Conservation (phyloP, 2,113 vertebrate genomes). For the Ancistrus triradiatus region DNA sequence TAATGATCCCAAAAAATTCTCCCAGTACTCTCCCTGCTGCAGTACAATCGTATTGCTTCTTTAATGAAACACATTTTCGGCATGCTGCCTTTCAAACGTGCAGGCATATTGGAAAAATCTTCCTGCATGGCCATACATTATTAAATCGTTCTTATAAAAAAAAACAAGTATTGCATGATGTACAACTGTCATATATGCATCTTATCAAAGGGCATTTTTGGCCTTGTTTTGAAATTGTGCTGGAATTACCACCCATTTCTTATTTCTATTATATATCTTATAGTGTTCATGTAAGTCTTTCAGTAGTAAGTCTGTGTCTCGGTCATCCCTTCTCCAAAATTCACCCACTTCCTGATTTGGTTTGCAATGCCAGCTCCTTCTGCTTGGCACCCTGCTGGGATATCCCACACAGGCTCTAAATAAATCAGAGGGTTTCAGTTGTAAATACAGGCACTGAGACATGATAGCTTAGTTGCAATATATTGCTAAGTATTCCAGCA, state of each 20-base stretch:
- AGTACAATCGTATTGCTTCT: too few species aligned
- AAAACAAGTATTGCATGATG: too few species aligned
- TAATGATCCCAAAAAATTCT: too few species aligned
- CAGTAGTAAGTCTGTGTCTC: neutral
- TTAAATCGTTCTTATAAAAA: too few species aligned
- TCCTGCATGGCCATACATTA: too few species aligned
- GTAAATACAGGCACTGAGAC: neutral
- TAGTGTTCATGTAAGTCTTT: neutral
- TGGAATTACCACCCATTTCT: neutral
- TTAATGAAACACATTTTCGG: too few species aligned
- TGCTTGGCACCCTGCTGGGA: slow-evolving; percentile 7
- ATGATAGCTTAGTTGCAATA: neutral
- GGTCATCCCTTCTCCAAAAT: neutral
- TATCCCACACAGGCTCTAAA: slow-evolving; percentile 28
- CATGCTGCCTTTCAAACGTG: too few species aligned
- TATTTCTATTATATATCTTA: neutral
- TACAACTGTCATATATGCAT: too few species aligned
- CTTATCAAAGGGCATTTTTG: too few species aligned
- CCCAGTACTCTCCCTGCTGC: too few species aligned
- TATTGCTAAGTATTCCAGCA: neutral
- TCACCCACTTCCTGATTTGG: neutral
- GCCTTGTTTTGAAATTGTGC: too few species aligned
- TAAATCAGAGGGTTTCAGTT: slow-evolving; percentile 20
- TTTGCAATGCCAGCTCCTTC: slow-evolving; percentile 2
- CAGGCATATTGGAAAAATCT: too few species aligned